Base-by-base conservation (phyloP, 2,888 invertebrate genomes). In the Adelognathus sp. region DNA sequence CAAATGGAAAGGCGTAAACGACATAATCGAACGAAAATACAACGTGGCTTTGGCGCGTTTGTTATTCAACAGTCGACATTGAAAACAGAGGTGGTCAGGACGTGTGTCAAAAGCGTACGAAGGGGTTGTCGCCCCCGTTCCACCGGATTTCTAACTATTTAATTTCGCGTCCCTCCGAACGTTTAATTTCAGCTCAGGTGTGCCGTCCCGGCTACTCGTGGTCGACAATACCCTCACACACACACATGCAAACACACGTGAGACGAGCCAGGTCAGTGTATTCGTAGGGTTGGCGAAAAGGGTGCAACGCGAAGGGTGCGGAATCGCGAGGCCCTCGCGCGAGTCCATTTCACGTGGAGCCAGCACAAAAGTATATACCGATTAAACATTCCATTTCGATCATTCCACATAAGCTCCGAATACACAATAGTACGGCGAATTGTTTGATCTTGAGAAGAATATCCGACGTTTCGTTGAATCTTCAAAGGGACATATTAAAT, bases 161-260 rank as follows among this genome's bases (percentile, higher is more conserved):
- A 89, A 90, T 90, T 90, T 89, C 83, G 84, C 76, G 85, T 87
- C 86, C 86, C 87, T 83, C 85, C 82, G 84, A 87, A 88, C 88
- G 85, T 89, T 90, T 89, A 87, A 89, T 89, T 89, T 90, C 81
- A 86, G 86, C 86, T 89, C 90, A 90, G 90, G 90, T 90, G 89
- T 83, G 84, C 81, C 46, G 58, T 76, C 29, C 24, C 80, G 63
- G 73, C 74, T 44, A 72, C 54, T 76, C 58, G 41, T 27, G 31
- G 31, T 56, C 16, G 21, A 71, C 50, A 58, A 14, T 21, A 27
- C 58, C 14, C 31, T 14, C 54, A 27, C 14, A 2, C 31, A 44
- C n/a, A 18, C 6, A 39, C 14, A 2, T 24, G 31, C n/a, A 18
- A 2, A 39, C 33, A 41, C 41, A 41, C 61, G 44, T 52, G 41